A percentile compares a stretch with the other conserved stretches of the same genome.
Evolutionary conservation across 2,113 vertebrate genomes (phyloP).

Genomic region (Cacatua alba): DNA sequence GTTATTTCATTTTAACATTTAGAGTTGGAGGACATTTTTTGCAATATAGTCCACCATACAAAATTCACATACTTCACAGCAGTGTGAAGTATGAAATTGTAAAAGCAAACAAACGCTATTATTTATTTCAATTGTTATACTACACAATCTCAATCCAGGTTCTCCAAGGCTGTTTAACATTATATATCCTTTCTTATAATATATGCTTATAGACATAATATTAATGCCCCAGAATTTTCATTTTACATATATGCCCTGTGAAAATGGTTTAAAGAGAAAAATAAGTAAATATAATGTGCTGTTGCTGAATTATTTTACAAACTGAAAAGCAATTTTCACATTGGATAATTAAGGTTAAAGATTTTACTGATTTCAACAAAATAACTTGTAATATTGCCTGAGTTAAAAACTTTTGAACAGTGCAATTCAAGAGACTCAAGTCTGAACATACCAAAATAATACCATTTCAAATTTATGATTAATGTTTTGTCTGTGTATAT

Average conservation of each 20-base stretch:
- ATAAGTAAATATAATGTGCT: neutral
- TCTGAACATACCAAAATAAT: neutral
- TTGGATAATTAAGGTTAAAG: neutral
- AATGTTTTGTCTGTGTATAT: neutral
- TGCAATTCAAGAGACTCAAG: neutral
- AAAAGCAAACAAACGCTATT: constrained; percentile 45
- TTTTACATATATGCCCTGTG: neutral
- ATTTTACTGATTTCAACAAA: neutral
- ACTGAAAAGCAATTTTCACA: neutral
- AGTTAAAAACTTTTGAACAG: neutral
- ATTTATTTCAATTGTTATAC: neutral
- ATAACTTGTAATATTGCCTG: neutral
- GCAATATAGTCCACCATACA: neutral
- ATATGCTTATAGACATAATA: neutral
- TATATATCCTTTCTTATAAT: neutral
- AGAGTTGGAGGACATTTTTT: neutral
- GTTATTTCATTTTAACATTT: constrained; percentile 22
- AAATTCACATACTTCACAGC: neutral
- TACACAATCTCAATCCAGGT: neutral
- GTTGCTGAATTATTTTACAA: neutral
- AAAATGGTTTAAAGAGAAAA: neutral
- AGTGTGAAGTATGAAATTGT: neutral
- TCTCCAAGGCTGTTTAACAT: neutral
- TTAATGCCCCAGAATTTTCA: constrained; percentile 5
- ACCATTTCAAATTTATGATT: neutral